Evolutionary conservation across 1,140 invertebrate genomes (phyloP).

Genomic region (Drosophila repletoides): DNA sequence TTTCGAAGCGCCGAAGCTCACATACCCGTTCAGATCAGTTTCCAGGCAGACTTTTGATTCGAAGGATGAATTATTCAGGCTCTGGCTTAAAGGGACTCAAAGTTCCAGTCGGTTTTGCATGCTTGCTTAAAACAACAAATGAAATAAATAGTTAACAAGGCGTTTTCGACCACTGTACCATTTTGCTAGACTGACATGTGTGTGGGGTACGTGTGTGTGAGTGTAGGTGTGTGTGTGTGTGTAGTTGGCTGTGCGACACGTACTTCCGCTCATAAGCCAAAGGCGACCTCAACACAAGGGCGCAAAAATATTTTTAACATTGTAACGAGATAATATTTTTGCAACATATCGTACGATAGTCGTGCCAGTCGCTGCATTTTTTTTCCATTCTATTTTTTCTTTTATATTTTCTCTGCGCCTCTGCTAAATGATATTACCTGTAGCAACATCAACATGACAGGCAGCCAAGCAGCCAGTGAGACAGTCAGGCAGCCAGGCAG

Average conservation of each 20-base stretch:
- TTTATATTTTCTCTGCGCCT: slow-evolving; percentile 37
- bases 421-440: slow-evolving; percentile 77
- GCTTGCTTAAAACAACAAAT: no score
- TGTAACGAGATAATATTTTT: slow-evolving; percentile 80
- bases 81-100: no score
- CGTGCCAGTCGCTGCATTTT: slow-evolving; percentile 40
- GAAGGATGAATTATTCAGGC: no score
- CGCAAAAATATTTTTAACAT: slow-evolving; percentile 54
- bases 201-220: slow-evolving; percentile 1
- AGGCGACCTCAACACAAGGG: slow-evolving; percentile 57
- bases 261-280: slow-evolving; percentile 73
- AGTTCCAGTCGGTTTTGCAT: no score
- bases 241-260: slow-evolving; percentile 48
- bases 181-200: slow-evolving; percentile 5
- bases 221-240: not conserved
- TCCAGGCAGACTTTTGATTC: no score
- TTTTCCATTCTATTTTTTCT: not conserved
- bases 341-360: slow-evolving; percentile 52
- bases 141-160: no score
- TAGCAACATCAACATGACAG: slow-evolving; percentile 77
- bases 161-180: no score
- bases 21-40: no score
- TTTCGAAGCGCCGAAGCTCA: no score
- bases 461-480: slow-evolving; percentile 14
- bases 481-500: slow-evolving; percentile 1